Conservation (phyloP, 1,140 invertebrate species). For the Euschistus heros region DNA sequence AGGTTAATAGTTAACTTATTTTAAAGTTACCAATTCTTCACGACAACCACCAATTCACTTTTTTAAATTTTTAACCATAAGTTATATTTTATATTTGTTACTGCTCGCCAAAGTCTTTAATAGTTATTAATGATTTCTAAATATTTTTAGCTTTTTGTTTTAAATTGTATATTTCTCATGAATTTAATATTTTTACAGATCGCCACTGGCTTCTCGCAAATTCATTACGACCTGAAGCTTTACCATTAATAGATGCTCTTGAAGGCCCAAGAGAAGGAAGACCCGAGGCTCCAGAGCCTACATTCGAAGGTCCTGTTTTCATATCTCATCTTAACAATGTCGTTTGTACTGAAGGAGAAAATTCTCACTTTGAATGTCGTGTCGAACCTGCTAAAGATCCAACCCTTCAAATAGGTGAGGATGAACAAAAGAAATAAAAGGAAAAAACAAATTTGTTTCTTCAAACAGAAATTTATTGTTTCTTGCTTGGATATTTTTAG, state of each 20-base stretch:
- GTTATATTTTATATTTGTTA: too few relatives aligned
- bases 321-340: constrained; percentile 85
- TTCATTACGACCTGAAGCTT: constrained; percentile 80
- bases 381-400: constrained; percentile 91
- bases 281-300: constrained; percentile 56
- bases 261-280: constrained; percentile 61
- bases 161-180: not conserved
- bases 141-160: too few relatives aligned
- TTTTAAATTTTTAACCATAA: too few relatives aligned
- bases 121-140: too few relatives aligned
- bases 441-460: not conserved
- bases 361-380: constrained; percentile 87
- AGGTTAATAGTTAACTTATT: too few relatives aligned
- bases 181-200: constrained; percentile 37
- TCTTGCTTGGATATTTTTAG: constrained; percentile 33
- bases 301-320: constrained; percentile 76
- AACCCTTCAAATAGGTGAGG: constrained; percentile 65
- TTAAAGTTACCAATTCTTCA: too few relatives aligned
- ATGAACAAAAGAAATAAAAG: constrained; percentile 3
- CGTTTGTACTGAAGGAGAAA: constrained; percentile 78
- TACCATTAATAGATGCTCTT: constrained; percentile 72
- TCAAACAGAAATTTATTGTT: not conserved
- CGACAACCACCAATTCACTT: too few relatives aligned
- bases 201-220: constrained; percentile 76
- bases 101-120: too few relatives aligned